phyloP scores from a whole-genome alignment of 2,113 vertebrate genomes.

The Pelecanoides urinatrix region DNA sequence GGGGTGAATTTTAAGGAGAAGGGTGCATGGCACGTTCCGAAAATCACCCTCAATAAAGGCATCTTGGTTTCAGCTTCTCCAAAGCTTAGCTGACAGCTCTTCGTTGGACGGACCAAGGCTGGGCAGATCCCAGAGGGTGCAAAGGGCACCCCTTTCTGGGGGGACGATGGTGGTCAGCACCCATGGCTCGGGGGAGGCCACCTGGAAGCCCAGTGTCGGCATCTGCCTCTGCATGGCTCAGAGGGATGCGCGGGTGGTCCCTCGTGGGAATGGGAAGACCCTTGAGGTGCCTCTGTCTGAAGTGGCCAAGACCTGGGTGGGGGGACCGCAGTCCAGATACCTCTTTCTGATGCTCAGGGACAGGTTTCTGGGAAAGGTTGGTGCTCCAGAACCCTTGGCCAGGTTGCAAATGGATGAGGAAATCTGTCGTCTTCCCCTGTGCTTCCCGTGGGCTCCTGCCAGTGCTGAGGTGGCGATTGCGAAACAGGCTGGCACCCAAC shows the following conservation, averaged over 20 bases:
- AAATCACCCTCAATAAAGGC: neutral
- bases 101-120: neutral
- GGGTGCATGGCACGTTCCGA: accelerated
- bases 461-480: neutral
- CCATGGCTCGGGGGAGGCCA: neutral
- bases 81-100: neutral
- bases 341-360: neutral
- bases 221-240: neutral
- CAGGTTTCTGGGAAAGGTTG: neutral
- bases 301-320: neutral
- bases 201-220: neutral
- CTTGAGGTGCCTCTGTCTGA: neutral
- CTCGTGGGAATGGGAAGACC: neutral
- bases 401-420: neutral
- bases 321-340: neutral
- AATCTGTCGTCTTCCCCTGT: neutral
- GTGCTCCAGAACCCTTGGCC: neutral
- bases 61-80: neutral
- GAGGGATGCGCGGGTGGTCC: accelerated
- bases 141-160: neutral
- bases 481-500: neutral
- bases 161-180: neutral
- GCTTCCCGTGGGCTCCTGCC: neutral
- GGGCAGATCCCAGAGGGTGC: neutral
- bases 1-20: neutral